Conservation (phyloP, 23 tunicate species). For the Ascidia mentula region DNA sequence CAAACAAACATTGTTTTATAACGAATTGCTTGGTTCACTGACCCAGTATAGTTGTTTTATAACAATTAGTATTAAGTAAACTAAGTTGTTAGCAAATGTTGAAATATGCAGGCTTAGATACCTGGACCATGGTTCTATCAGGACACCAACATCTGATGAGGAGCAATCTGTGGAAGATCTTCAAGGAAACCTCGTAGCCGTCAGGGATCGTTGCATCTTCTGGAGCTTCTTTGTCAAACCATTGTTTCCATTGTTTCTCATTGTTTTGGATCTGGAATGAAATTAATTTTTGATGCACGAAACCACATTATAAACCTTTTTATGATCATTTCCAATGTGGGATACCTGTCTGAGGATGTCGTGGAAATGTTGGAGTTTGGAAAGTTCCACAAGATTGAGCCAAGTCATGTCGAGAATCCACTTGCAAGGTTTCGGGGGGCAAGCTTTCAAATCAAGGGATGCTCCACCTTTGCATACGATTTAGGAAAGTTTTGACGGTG, state of each 20-base stretch:
- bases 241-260: conserved; percentile 91
- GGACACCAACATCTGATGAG: conserved; percentile 96
- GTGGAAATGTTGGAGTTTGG: conserved; percentile 84
- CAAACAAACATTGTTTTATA: too few relatives aligned
- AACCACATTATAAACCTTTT: not conserved
- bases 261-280: conserved; percentile 71
- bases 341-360: conserved; percentile 80
- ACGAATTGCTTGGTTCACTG: too few relatives aligned
- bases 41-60: too few relatives aligned
- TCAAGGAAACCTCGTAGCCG: conserved; percentile 87
- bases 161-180: conserved; percentile 71
- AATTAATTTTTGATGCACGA: not conserved
- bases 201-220: conserved; percentile 90
- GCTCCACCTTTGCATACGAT: too few relatives aligned
- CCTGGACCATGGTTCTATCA: conserved; percentile 86
- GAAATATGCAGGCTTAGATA: too few relatives aligned
- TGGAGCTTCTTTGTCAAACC: conserved; percentile 96
- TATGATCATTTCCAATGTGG: not conserved
- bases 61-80: too few relatives aligned
- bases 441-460: conserved; percentile 86
- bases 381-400: conserved; percentile 89
- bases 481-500: too few relatives aligned
- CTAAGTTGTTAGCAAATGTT: too few relatives aligned
- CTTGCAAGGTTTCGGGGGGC: conserved; percentile 95
- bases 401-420: conserved; percentile 98